Conservation (phyloP, 2,113 vertebrate genomes). For the Larimichthys polyactis region DNA sequence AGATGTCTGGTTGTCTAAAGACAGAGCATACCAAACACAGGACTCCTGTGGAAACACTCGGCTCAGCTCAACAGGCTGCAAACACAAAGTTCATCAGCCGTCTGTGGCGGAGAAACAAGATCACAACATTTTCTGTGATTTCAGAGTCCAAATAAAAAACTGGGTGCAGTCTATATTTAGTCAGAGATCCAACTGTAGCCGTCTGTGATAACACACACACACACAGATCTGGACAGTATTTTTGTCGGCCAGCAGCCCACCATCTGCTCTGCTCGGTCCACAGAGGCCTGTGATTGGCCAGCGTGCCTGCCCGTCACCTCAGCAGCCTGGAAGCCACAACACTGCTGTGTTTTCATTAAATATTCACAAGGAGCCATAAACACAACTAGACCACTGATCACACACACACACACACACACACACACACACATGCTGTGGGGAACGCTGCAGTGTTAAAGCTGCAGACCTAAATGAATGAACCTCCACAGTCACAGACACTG, state of each 20-base stretch:
- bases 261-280: conserved; percentile 27
- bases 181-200: not conserved
- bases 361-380: conserved; percentile 16
- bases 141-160: not conserved
- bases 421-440: not conserved
- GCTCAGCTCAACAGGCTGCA: not conserved
- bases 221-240: conserved; percentile 9
- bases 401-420: too few relatives aligned
- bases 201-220: conserved; percentile 3
- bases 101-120: not conserved
- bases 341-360: conserved; percentile 42
- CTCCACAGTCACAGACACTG: not conserved
- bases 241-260: conserved; percentile 15
- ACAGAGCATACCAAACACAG: too few relatives aligned
- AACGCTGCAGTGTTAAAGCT: not conserved
- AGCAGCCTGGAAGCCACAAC: not conserved
- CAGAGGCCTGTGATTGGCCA: conserved; percentile 31
- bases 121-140: not conserved
- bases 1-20: too few relatives aligned
- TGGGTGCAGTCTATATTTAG: conserved; percentile 24
- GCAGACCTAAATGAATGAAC: not conserved
- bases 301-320: conserved; percentile 34
- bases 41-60: not conserved
- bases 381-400: conserved; percentile 9
- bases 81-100: not conserved